Evolutionary conservation across 2,888 invertebrate genomes (phyloP), one percentile per base, ranked within the genome.

Genomic region (Polyommatus icarus): DNA sequence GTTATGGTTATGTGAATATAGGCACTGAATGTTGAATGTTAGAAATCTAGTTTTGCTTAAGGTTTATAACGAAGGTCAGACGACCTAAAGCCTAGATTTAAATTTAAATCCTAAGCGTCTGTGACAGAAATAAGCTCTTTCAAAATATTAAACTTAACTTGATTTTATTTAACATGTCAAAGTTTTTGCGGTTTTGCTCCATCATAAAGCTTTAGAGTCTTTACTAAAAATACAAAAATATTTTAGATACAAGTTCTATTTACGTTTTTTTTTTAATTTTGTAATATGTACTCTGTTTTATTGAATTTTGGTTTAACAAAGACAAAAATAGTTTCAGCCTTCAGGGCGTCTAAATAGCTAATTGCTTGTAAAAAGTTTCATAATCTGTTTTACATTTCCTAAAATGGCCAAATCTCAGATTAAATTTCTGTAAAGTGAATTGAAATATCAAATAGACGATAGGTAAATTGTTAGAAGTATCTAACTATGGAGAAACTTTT

Each of bases 81-180:
- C 29, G 67, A 29, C 15, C 61, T 20, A 29, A 67, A 29, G 67
- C 67, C 67, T 67, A 29, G 67, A 67, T 67, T 67, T 29, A 67
- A 29, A 29, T 29, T 10, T 24, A 24, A 61, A 24, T 59, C 59
- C 18, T 59, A 59, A 61, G 24, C 10, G 61, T 32, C 67, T 18
- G 15, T 5, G 67, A 32, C 29, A 18, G 15, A 29, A 32, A 32
- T 32, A 67, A 67, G 67, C 29, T 29, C 29, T 15, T 15, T 67
- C 12, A 29, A 67, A 67, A 18, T 61, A 61, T 61, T 61, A 18
- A 0, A 67, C 15, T 12, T 67, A 67, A 67, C 24, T 29, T 67
- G 67, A 15, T 67, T 67, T 29, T 6, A 29, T 15, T 29, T 67
- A 8, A 67, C 3, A 12, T 3, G 20, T 61, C 24, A 67, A 67